A percentile compares a stretch with the other conserved stretches of the same genome.
phyloP scores from a whole-genome alignment of 2,113 vertebrate species.

The Stictonetta naevosa region DNA sequence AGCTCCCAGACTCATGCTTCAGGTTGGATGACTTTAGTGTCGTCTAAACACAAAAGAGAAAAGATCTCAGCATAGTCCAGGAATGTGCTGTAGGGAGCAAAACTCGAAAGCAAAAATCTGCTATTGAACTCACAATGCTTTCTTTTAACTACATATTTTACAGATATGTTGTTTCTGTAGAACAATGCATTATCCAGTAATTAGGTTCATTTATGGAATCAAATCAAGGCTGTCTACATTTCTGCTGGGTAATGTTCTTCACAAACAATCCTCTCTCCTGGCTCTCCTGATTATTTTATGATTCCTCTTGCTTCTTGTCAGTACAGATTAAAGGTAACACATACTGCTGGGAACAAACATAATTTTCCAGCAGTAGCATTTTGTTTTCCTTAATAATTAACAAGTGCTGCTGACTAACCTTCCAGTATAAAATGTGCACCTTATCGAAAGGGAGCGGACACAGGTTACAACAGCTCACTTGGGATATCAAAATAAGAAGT shows the following conservation, averaged over 20 bases:
- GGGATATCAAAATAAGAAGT: constrained; percentile 76
- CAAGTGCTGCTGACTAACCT: constrained; percentile 75
- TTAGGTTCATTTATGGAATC: constrained; percentile 67
- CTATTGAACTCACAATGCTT: not conserved
- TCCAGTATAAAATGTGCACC: constrained; percentile 65
- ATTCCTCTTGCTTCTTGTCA: constrained; percentile 75
- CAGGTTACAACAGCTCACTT: constrained; percentile 65
- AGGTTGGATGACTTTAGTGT: not conserved
- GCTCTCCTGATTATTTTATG: constrained; percentile 72
- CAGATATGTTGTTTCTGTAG: constrained; percentile 15
- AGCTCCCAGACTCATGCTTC: not conserved
- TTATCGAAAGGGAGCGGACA: constrained; percentile 63
- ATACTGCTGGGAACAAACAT: constrained; percentile 78
- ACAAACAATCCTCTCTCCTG: constrained; percentile 65
- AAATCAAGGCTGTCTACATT: constrained; percentile 69
- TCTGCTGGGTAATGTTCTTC: constrained; percentile 66
- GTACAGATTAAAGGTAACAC: constrained; percentile 77
- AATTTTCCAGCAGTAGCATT: constrained; percentile 78
- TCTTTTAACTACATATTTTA: not conserved
- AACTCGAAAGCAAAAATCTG: not conserved
- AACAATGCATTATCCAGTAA: constrained; percentile 47
- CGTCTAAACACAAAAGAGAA: not conserved
- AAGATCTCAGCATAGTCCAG: not conserved
- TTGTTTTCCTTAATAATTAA: constrained; percentile 85
- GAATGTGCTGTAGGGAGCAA: not conserved